These are phyloP conservation scores for Pristionchus exspectatus DNA, from an alignment of 2,888 invertebrate species.

Conservation along the genomic window DNA sequence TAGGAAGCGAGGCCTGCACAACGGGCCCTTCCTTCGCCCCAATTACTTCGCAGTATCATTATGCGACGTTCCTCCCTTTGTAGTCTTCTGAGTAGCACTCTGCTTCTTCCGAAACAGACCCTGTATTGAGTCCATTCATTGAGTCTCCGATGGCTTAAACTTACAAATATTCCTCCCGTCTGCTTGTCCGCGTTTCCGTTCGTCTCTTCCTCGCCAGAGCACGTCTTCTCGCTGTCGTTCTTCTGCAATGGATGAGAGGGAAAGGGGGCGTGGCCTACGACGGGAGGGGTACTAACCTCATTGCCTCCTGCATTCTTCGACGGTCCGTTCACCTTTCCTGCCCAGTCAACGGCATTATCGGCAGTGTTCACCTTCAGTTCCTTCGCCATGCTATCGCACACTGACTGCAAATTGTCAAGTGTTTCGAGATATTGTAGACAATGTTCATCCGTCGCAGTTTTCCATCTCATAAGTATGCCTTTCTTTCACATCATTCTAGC, in stretches of 20 bases:
- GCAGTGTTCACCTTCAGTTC: not conserved
- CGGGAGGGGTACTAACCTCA: not conserved
- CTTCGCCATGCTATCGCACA: slow-evolving; percentile 25
- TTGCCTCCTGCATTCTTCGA: slow-evolving; percentile 3
- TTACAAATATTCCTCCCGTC: slow-evolving; percentile 25
- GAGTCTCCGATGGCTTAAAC: not conserved
- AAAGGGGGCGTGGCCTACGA: not conserved
- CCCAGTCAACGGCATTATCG: slow-evolving; percentile 1
- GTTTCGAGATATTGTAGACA: not conserved
- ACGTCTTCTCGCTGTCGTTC: slow-evolving; percentile 46
- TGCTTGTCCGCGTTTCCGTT: not conserved
- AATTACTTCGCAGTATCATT: slow-evolving; percentile 22
- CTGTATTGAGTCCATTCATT: not conserved
- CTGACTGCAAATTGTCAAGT: not conserved
- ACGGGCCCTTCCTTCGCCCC: not conserved
- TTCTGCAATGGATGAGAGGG: not conserved
- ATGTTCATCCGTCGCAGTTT: too few relatives aligned
- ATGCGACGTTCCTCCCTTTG: slow-evolving; percentile 6
- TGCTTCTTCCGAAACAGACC: slow-evolving; percentile 1
- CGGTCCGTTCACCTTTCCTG: slow-evolving; percentile 29
- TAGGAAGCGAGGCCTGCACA: not conserved
- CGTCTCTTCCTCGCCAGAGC: not conserved
- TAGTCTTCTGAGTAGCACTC: not conserved
- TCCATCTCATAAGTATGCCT: too few relatives aligned
- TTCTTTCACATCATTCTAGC: too few relatives aligned